Conservation (phyloP, 2,797 vertebrate species). For the Babyrousa celebensis region DNA sequence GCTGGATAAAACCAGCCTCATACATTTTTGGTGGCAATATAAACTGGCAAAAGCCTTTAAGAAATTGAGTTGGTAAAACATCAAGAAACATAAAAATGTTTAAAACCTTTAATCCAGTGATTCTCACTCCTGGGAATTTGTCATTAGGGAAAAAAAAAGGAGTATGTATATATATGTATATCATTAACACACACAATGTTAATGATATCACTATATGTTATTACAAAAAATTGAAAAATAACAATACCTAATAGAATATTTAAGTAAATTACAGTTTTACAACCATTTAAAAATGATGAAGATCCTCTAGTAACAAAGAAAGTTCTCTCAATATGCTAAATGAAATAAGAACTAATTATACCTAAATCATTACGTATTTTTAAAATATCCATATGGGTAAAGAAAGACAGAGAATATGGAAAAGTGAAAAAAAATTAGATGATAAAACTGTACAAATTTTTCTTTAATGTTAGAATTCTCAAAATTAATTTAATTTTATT, state of each 20-base stretch:
- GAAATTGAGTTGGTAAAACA: constrained; percentile 41
- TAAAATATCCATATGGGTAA: not conserved
- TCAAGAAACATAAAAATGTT: constrained; percentile 57
- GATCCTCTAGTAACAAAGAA: constrained; percentile 21
- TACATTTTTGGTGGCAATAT: constrained; percentile 24
- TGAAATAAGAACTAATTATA: constrained; percentile 61
- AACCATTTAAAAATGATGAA: constrained; percentile 41
- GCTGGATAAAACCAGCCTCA: constrained; percentile 35
- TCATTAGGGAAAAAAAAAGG: not conserved
- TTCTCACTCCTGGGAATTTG: constrained; percentile 25
- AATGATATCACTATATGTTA: constrained; percentile 15
- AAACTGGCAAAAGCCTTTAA: constrained; percentile 47
- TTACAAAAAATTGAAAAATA: constrained; percentile 42
- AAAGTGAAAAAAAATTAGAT: constrained; percentile 14
- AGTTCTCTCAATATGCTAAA: constrained; percentile 14
- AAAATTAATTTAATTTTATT: constrained; percentile 57
- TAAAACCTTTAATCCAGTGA: constrained; percentile 50
- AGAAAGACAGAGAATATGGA: not conserved
- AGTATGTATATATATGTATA: not conserved
- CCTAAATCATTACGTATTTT: constrained; percentile 31
- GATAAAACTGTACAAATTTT: constrained; percentile 33
- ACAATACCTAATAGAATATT: constrained; percentile 17
- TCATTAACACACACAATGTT: not conserved
- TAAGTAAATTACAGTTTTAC: constrained; percentile 40
- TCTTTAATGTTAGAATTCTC: constrained; percentile 62